Conservation (phyloP, 2,113 vertebrate genomes). For the Capreolus pygargus region DNA sequence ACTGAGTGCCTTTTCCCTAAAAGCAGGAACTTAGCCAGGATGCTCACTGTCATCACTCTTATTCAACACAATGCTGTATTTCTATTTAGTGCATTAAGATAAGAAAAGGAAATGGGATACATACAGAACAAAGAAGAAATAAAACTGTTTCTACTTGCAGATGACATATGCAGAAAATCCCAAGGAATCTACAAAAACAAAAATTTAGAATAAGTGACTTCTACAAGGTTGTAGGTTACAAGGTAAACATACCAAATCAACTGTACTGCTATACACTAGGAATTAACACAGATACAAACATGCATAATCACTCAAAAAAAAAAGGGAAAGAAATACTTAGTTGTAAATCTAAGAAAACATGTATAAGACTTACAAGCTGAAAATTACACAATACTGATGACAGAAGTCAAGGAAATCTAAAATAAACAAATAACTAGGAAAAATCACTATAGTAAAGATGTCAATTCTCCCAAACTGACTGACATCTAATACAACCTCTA, state of each 20-base stretch:
- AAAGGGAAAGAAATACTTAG: background rate
- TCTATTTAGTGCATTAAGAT: background rate
- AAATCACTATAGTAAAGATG: background rate
- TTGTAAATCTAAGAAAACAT: background rate
- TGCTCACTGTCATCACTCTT: background rate
- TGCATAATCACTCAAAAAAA: background rate
- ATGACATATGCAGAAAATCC: background rate
- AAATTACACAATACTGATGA: background rate
- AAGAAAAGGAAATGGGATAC: background rate
- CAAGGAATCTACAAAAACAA: background rate
- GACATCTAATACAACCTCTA: background rate
- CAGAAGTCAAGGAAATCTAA: background rate
- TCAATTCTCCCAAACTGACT: background rate
- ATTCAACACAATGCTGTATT: background rate
- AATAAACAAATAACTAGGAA: background rate
- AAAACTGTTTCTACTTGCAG: background rate
- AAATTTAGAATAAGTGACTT: background rate
- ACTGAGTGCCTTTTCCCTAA: background rate
- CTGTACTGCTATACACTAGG: background rate
- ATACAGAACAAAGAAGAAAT: background rate
- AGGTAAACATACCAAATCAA: background rate
- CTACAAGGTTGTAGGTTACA: background rate
- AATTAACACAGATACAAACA: background rate
- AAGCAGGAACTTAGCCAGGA: background rate
- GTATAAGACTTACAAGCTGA: background rate